Conservation (phyloP, 1,140 invertebrate genomes). For the Sinonovacula constricta region DNA sequence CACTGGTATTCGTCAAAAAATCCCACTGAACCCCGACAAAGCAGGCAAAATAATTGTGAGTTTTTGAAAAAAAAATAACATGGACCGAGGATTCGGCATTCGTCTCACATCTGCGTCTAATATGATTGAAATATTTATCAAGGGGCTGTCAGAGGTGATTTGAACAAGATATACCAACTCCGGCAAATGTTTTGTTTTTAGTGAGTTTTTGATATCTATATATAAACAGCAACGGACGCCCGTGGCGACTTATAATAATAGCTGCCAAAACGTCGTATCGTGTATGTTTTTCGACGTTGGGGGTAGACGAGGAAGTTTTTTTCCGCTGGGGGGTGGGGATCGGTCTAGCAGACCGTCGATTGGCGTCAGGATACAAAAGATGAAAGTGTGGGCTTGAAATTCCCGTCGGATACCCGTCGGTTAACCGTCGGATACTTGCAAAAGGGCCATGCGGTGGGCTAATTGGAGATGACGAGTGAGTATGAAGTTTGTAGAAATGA, state of each 20-base stretch:
- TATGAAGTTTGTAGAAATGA: too few relatives aligned
- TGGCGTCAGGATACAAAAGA: not conserved
- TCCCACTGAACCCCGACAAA: not conserved
- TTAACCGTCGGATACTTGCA: too few relatives aligned
- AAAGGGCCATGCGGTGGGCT: too few relatives aligned
- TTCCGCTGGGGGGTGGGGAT: constrained; percentile 11
- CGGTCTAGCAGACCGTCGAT: not conserved
- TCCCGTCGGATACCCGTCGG: too few relatives aligned
- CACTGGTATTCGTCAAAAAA: not conserved
- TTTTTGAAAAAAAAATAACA: constrained; percentile 1
- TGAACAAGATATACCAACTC: constrained; percentile 47
- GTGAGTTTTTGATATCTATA: constrained; percentile 51
- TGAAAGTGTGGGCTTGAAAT: too few relatives aligned
- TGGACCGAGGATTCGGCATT: constrained; percentile 5
- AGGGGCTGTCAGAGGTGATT: constrained; percentile 40
- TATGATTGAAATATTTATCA: constrained; percentile 53
- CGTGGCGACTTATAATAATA: constrained; percentile 35
- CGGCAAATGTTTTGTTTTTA: constrained; percentile 22
- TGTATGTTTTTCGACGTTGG: constrained; percentile 51
- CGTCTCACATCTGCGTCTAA: constrained; percentile 36
- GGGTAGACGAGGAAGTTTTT: constrained; percentile 34
- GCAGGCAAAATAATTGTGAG: not conserved
- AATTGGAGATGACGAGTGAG: too few relatives aligned
- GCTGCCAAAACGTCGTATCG: constrained; percentile 43
- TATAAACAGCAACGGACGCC: constrained; percentile 42